phyloP scores from a whole-genome alignment of 2,888 invertebrate genomes.

The Pammene aurita region DNA sequence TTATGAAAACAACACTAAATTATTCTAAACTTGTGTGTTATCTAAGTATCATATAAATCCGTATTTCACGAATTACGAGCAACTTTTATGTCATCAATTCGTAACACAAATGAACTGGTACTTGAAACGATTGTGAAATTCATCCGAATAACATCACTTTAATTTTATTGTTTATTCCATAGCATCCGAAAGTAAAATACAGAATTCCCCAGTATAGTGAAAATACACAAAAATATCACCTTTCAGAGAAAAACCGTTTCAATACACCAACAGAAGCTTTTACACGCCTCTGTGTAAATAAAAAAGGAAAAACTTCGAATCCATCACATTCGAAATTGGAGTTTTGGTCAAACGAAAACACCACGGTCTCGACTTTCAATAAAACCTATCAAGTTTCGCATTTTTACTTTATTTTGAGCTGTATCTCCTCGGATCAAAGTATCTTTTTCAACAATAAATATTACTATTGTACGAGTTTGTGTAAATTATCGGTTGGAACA shows the following conservation, averaged over 20 bases:
- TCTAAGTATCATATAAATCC: too few species aligned
- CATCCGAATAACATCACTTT: neutral
- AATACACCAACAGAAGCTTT: conserved; percentile 9
- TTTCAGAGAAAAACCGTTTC: conserved; percentile 4
- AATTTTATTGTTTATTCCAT: neutral
- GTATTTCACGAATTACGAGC: too few species aligned
- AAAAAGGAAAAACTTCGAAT: conserved; percentile 23
- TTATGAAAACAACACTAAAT: too few species aligned
- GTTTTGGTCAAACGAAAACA: conserved; percentile 31
- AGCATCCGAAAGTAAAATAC: neutral
- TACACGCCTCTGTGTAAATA: conserved; percentile 19
- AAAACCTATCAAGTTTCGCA: conserved; percentile 1
- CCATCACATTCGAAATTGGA: conserved; percentile 35
- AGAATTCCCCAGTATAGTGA: neutral
- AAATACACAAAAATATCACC: neutral
- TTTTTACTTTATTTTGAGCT: neutral
- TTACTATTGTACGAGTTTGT: neutral
- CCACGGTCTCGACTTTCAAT: neutral
- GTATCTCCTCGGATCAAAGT: neutral
- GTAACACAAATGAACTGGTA: too few species aligned
- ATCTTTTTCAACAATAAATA: neutral
- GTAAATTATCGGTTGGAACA: neutral
- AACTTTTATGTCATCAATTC: too few species aligned
- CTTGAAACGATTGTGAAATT: too few species aligned
- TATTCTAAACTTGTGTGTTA: too few species aligned